Base-by-base conservation (phyloP, 2,888 invertebrate genomes). In the Pollenia amentaria region DNA sequence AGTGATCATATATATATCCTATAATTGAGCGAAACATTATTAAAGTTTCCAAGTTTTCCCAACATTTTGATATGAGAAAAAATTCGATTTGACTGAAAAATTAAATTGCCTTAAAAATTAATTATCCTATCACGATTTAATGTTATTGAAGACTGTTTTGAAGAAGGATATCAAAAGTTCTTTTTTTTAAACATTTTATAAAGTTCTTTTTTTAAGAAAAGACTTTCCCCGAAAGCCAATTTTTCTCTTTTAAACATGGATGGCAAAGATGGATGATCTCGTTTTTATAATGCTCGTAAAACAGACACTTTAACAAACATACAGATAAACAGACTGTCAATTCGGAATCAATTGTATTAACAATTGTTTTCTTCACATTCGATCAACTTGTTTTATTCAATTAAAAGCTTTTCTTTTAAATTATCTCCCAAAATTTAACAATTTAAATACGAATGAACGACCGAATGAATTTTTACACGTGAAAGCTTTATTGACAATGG, bases 401-500 rank as follows among this genome's bases (percentile, higher is more conserved):
- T 38, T 72, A 29, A 29, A 72, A 38, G 44, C 44, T 10, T 67
- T 81, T 65, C 55, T 75, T 75, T 55, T 48, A 48, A 65, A 67
- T 29, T n/a, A 48, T 48, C 4, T n/a, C 14, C 11, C 44, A 75
- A 40, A 69, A 55, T 55, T 64, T 38, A 29, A 29, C 6, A 29
- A 29, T 29, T 16, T 10, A 7, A 18, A 67, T 46, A 48, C n/a
- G n/a, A 57, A 57, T 29, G 29, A 29, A 29, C 29, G 29, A 29
- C 3, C 18, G 55, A 18, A n/a, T 64, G 11, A 42, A 44, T 29
- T 60, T 76, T 38, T 44, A 82, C 76, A 82, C 69, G 44, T 53
- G 69, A 75, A 60, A 53, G 53, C 77, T 64, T 70, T 77, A 46
- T 70, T 69, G 69, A 76, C 44, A 69, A 67, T n/a, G 2, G 38